Evolutionary conservation across 2,888 invertebrate genomes (phyloP).

Genomic region (Caenorhabditis becei): DNA sequence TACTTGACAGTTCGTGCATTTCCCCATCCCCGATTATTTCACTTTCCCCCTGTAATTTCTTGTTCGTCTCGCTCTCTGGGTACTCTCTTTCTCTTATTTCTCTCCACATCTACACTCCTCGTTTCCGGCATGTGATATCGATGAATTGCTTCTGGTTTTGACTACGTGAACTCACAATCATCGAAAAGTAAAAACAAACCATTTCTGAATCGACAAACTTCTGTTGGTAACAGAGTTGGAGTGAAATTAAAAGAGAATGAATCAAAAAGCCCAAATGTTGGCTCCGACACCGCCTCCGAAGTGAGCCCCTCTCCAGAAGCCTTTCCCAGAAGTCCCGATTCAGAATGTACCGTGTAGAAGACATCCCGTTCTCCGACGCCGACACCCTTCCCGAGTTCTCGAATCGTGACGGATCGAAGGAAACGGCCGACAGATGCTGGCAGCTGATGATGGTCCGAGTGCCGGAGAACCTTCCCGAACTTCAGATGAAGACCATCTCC

Average conservation of each 20-base stretch:
- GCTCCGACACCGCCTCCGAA: not conserved
- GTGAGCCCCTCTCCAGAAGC: slow-evolving; percentile 10
- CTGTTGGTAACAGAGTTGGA: not conserved
- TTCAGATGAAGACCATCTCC: slow-evolving; percentile 7
- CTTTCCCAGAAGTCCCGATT: not conserved
- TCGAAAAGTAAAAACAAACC: not conserved
- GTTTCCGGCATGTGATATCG: slow-evolving; percentile 1
- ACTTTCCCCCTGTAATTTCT: slow-evolving; percentile 13
- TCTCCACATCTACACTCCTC: not conserved
- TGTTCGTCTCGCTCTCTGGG: slow-evolving; percentile 2
- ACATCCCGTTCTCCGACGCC: slow-evolving; percentile 39
- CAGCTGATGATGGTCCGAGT: slow-evolving; percentile 43
- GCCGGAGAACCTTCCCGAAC: slow-evolving; percentile 7
- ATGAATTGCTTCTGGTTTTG: slow-evolving; percentile 10
- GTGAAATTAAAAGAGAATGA: slow-evolving; percentile 25
- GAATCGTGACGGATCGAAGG: slow-evolving; percentile 47
- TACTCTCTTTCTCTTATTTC: slow-evolving; percentile 5
- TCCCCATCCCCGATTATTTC: slow-evolving; percentile 12
- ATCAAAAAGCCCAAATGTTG: slow-evolving; percentile 29
- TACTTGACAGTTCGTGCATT: slow-evolving; percentile 10
- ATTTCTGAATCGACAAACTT: not conserved
- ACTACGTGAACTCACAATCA: not conserved
- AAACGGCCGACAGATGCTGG: slow-evolving; percentile 2
- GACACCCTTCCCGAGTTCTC: slow-evolving; percentile 47
- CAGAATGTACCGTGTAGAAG: slow-evolving; percentile 24